A percentile compares a stretch with the other conserved stretches of the same genome.
Evolutionary conservation across 1,140 invertebrate genomes (phyloP).

Genomic region (Schmidtea mediterranea): DNA sequence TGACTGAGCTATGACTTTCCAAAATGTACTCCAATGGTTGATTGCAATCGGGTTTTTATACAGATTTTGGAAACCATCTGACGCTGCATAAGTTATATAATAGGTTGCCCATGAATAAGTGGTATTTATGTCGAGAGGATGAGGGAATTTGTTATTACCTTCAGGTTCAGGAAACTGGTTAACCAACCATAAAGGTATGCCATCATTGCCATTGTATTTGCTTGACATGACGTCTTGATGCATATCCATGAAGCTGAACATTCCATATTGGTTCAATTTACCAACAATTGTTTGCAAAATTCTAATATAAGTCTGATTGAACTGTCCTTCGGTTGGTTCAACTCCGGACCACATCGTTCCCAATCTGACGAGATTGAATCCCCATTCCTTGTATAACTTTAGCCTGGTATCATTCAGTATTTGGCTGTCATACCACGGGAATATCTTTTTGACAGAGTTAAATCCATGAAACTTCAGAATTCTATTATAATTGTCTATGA

Average conservation of each 20-base stretch:
- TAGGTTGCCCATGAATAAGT: too few relatives aligned
- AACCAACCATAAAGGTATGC: conserved; percentile 12
- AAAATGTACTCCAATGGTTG: too few relatives aligned
- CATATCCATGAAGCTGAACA: conserved; percentile 14
- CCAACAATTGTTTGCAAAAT: conserved; percentile 11
- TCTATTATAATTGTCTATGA: conserved; percentile 10
- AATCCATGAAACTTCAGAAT: conserved; percentile 13
- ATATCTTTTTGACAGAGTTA: conserved; percentile 12
- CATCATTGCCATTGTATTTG: conserved; percentile 11
- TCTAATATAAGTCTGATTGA: conserved; percentile 12
- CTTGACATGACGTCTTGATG: conserved; percentile 14
- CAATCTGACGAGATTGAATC: conserved; percentile 13
- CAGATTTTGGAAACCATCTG: too few relatives aligned
- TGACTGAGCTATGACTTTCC: too few relatives aligned
- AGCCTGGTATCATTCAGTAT: conserved; percentile 11
- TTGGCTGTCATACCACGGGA: conserved; percentile 11
- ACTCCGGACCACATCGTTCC: conserved; percentile 14
- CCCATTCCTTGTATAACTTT: conserved; percentile 10
- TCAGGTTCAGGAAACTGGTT: conserved; percentile 11
- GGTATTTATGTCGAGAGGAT: too few relatives aligned
- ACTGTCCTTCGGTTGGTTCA: conserved; percentile 8
- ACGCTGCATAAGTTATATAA: too few relatives aligned
- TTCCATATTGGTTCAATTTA: conserved; percentile 10
- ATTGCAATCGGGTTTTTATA: too few relatives aligned
- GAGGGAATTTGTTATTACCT: too few relatives aligned